phyloP scores from a whole-genome alignment of 2,888 invertebrate genomes.

The Limnephilus lunatus region DNA sequence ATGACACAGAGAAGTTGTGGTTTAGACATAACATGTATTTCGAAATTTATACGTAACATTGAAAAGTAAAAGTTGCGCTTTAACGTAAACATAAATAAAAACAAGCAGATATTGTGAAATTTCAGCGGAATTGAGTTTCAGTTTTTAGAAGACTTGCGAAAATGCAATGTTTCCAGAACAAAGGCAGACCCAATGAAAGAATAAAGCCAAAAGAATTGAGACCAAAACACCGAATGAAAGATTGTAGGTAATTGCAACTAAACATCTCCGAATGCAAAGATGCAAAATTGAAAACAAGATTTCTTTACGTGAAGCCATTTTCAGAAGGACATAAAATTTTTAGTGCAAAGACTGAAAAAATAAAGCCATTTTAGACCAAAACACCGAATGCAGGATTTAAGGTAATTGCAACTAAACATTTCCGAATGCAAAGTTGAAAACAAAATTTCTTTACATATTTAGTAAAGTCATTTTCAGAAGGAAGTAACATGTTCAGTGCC shows the following conservation, averaged over 20 bases:
- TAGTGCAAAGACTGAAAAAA: background rate
- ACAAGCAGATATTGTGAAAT: background rate
- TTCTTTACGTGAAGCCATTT: background rate
- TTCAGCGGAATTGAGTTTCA: background rate
- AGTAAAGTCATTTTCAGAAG: background rate
- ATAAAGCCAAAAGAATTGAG: background rate
- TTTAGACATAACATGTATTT: background rate
- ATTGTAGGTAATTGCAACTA: background rate
- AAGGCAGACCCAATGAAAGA: too few relatives aligned
- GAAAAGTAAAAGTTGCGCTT: background rate
- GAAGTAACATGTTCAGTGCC: background rate
- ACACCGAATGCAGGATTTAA: too few relatives aligned
- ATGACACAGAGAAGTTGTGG: background rate
- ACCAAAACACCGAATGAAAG: background rate
- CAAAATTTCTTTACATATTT: background rate
- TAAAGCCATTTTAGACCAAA: too few relatives aligned
- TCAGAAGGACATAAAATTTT: background rate
- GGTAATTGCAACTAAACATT: too few relatives aligned
- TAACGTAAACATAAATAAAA: background rate
- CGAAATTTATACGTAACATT: background rate
- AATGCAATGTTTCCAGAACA: too few relatives aligned
- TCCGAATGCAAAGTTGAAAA: background rate
- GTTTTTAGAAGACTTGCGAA: background rate
- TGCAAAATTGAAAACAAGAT: background rate
- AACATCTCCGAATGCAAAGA: background rate